Evolutionary conservation across 2,888 invertebrate genomes (phyloP).

Genomic region (Cryptops parisi): DNA sequence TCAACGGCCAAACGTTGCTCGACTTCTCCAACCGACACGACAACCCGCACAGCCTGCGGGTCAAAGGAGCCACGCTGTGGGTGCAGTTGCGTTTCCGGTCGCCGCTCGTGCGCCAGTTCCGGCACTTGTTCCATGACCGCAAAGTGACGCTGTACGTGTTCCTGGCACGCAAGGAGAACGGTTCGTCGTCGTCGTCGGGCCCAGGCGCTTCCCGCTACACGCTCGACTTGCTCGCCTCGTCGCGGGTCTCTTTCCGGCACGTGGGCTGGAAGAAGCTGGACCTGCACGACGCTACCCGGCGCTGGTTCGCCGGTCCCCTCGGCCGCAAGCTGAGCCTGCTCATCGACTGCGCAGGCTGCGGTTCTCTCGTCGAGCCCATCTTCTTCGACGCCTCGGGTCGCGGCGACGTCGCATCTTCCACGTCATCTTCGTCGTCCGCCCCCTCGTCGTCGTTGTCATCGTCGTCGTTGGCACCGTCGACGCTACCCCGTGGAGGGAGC

Average conservation of each 20-base stretch:
- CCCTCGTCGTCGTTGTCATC: constrained; percentile 46
- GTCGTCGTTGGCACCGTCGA: constrained; percentile 39
- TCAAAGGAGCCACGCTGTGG: constrained; percentile 67
- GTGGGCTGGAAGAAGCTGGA: constrained; percentile 79
- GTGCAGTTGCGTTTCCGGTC: constrained; percentile 45
- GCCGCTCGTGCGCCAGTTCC: constrained; percentile 26
- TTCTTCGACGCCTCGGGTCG: constrained; percentile 20
- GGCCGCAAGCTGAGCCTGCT: constrained; percentile 52
- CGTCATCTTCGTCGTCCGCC: constrained; percentile 30
- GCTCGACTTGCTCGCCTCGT: constrained; percentile 42
- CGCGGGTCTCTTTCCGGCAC: constrained; percentile 44
- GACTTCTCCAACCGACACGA: constrained; percentile 64
- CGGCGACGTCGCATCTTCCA: neutral
- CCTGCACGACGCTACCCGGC: constrained; percentile 57
- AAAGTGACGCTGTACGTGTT: constrained; percentile 57
- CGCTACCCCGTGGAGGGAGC: neutral
- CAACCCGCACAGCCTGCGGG: constrained; percentile 44
- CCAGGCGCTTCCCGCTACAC: constrained; percentile 12
- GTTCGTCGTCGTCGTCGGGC: constrained; percentile 26
- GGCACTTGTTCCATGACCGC: constrained; percentile 25
- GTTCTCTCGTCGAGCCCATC: constrained; percentile 25
- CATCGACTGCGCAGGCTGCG: constrained; percentile 39
- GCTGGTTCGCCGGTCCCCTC: constrained; percentile 43
- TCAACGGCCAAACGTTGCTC: constrained; percentile 70
- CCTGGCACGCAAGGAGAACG: constrained; percentile 31